Base-by-base conservation (phyloP, 2,888 invertebrate species). In the Caenorhabditis sulstoni region DNA sequence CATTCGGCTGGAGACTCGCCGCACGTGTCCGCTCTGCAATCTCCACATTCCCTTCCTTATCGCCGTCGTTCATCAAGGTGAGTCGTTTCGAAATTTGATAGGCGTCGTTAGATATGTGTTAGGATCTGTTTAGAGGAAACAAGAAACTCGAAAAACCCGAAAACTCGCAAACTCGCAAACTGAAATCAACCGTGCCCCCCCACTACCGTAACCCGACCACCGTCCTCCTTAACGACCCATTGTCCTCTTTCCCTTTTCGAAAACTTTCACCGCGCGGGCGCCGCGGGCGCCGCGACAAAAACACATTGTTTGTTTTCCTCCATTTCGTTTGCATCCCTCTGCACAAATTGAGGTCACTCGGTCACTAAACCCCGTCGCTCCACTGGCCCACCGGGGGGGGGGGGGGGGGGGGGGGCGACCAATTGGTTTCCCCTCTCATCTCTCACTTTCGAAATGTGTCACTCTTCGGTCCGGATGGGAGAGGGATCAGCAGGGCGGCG, bases 41-140 rank as follows among this genome's bases (percentile, higher is more conserved):
- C 62, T 84, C 9, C 84, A 84, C 41, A 53, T 84, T 16, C 84
- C 84, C n/a, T 84, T 74, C 65, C 67, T 84, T n/a, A 53, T 80
- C 37, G 84, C 84, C 11, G 67, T 84, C 52, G 71, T 84, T 35
- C 49, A 78, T 64, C 76, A 78, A 78, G 84, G 84, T 83, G 41
- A 39, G 82, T 73, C 1, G 20, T n/a, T 14, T 20, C 12, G 52
- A 35, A 53, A 65, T 16, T 41, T 29, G 65, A 65, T 65, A 45
- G n/a, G 8, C 20, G 8, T 37, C 29, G 66, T 49, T 58, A 67
- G 66, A 67, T 67, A 67, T 57, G 22, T 41, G 29, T n/a, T n/a
- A n/a, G n/a, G n/a, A n/a, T n/a, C n/a, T 7, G 29, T 29, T 29
- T 29, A 3, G 3, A 7, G 29, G 29, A 29, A 3, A 29, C 4